Conservation (phyloP, 2,797 vertebrate species). For the Gymnoscopelus microlampas region DNA sequence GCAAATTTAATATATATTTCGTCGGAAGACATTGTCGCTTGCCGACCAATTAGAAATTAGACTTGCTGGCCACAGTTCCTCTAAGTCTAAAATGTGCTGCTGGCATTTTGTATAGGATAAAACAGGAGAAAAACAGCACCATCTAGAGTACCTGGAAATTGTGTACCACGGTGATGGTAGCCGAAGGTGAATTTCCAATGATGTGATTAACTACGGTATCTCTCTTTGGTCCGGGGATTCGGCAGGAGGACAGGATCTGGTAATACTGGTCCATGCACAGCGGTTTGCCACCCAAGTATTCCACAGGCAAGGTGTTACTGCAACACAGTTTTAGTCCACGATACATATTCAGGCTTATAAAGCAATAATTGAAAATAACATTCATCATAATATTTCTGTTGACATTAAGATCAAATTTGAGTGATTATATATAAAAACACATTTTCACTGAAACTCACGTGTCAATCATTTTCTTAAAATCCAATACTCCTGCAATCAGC, state of each 20-base stretch:
- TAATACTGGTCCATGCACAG: constrained; percentile 99
- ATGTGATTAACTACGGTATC: constrained; percentile 88
- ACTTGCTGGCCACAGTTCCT: no score
- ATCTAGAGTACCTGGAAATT: constrained; percentile 91
- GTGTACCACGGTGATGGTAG: constrained; percentile 94
- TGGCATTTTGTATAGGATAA: background rate
- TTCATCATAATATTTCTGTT: background rate
- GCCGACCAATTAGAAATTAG: no score
- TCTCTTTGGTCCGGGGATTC: constrained; percentile 91
- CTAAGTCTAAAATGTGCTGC: background rate
- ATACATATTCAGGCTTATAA: background rate
- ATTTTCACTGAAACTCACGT: constrained; percentile 81
- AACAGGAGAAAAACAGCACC: constrained; percentile 15
- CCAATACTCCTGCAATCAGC: constrained; percentile 93
- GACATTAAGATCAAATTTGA: background rate
- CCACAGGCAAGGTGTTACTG: constrained; percentile 91
- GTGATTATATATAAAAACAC: background rate
- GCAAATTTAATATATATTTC: no score
- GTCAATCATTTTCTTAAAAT: constrained; percentile 97
- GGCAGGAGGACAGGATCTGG: constrained; percentile 94
- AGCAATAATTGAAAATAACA: background rate
- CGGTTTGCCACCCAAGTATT: constrained; percentile 89
- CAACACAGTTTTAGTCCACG: constrained; percentile 30
- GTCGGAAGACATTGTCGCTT: no score
- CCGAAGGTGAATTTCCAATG: constrained; percentile 81